These are phyloP conservation scores for Cheilosia vulpina DNA, from an alignment of 2,888 invertebrate genomes.

Conservation along the genomic window DNA sequence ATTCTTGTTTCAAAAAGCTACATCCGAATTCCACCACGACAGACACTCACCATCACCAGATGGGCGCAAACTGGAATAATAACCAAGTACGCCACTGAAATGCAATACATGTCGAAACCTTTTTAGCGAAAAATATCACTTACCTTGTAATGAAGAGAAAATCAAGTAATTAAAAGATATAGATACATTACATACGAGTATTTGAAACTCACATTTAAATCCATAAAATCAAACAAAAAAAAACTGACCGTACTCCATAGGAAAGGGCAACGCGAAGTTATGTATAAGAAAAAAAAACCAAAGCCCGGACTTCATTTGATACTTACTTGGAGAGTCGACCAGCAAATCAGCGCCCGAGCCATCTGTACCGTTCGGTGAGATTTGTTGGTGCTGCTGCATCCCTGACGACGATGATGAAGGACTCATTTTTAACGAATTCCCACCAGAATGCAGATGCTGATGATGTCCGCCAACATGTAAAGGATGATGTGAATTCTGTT, in stretches of 20 bases:
- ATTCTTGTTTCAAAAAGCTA: too few relatives aligned
- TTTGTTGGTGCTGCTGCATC: constrained; percentile 83
- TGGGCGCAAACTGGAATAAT: too few relatives aligned
- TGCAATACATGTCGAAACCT: constrained; percentile 36
- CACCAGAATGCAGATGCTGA: constrained; percentile 83
- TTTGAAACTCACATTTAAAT: constrained; percentile 14
- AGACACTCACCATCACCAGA: too few relatives aligned
- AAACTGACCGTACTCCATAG: background rate
- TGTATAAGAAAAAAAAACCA: constrained; percentile 4
- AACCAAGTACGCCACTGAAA: background rate
- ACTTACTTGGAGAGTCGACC: constrained; percentile 94
- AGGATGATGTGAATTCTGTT: constrained; percentile 70
- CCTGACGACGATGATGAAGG: constrained; percentile 85
- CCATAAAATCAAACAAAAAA: background rate
- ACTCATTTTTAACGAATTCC: constrained; percentile 86
- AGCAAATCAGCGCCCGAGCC: constrained; percentile 87
- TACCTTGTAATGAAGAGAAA: constrained; percentile 4
- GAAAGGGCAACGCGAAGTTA: constrained; percentile 84
- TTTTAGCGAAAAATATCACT: constrained; percentile 50
- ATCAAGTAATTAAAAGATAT: constrained; percentile 23
- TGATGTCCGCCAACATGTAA: constrained; percentile 75
- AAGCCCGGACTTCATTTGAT: constrained; percentile 71
- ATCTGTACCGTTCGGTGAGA: constrained; percentile 87
- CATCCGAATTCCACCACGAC: too few relatives aligned
- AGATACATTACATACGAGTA: constrained; percentile 2